phyloP scores from a whole-genome alignment of 1,140 invertebrate genomes.

The Saxidomus purpurata region DNA sequence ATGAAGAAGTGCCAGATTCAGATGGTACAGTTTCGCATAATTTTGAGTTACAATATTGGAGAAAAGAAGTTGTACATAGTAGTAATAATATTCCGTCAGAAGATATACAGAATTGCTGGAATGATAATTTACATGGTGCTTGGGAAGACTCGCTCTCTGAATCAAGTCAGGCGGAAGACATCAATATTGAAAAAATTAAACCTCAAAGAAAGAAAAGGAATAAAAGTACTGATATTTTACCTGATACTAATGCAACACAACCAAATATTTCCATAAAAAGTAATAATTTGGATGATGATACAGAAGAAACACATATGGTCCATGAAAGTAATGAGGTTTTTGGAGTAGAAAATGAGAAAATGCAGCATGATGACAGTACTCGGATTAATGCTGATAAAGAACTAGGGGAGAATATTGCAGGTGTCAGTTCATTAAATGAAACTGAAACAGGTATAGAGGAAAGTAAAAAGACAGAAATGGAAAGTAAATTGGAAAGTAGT shows the following conservation, averaged over 20 bases:
- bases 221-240: background rate
- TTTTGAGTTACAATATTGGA: slow-evolving; percentile 35
- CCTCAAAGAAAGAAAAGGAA: slow-evolving; percentile 8
- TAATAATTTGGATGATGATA: background rate
- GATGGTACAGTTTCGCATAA: background rate
- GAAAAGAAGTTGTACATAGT: background rate
- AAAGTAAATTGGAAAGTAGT: background rate
- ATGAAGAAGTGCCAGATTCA: background rate
- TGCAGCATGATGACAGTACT: background rate
- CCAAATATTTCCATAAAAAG: background rate
- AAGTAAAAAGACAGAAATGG: too few relatives aligned
- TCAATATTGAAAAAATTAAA: background rate
- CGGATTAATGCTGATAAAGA: background rate
- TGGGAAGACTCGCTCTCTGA: background rate
- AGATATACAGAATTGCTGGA: background rate
- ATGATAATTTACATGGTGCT: background rate
- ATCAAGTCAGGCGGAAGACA: background rate
- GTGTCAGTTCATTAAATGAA: too few relatives aligned
- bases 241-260: background rate
- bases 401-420: too few relatives aligned
- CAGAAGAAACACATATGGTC: background rate
- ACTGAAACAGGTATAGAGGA: too few relatives aligned
- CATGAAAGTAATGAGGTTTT: background rate
- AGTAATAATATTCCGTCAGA: background rate
- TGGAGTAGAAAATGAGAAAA: background rate